These are phyloP conservation scores for Tetraneura akinire DNA, from an alignment of 1,140 invertebrate genomes.

Conservation along the genomic window DNA sequence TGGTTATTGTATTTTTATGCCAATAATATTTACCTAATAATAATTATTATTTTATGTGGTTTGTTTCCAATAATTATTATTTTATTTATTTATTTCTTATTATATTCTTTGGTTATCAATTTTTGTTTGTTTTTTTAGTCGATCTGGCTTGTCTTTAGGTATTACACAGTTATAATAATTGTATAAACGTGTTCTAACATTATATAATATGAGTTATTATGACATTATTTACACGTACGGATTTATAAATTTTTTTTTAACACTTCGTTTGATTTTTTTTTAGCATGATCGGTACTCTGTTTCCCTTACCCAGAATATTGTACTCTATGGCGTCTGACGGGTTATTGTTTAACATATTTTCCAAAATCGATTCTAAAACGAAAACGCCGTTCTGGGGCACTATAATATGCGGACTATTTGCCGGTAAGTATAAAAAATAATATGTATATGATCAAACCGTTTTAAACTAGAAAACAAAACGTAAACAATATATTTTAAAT, in stretches of 20 bases:
- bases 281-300: slow-evolving; percentile 83
- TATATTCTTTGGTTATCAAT: too few relatives aligned
- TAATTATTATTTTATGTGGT: too few relatives aligned
- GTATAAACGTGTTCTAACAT: too few relatives aligned
- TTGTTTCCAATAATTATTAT: not conserved
- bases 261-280: slow-evolving; percentile 54
- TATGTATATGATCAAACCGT: too few relatives aligned
- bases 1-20: not conserved
- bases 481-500: too few relatives aligned
- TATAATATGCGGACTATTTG: slow-evolving; percentile 68
- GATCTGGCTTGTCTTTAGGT: too few relatives aligned
- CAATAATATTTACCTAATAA: not conserved
- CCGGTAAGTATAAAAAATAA: slow-evolving; percentile 53
- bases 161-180: too few relatives aligned
- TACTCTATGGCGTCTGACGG: slow-evolving; percentile 88
- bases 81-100: too few relatives aligned
- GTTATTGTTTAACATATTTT: slow-evolving; percentile 74
- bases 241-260: slow-evolving; percentile 9
- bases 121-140: too few relatives aligned
- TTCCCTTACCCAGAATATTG: slow-evolving; percentile 79
- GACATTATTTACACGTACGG: not conserved
- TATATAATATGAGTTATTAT: too few relatives aligned
- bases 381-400: slow-evolving; percentile 83
- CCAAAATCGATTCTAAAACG: slow-evolving; percentile 69
- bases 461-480: too few relatives aligned